Conservation (phyloP, 2,113 vertebrate genomes). For the Athene noctua region DNA sequence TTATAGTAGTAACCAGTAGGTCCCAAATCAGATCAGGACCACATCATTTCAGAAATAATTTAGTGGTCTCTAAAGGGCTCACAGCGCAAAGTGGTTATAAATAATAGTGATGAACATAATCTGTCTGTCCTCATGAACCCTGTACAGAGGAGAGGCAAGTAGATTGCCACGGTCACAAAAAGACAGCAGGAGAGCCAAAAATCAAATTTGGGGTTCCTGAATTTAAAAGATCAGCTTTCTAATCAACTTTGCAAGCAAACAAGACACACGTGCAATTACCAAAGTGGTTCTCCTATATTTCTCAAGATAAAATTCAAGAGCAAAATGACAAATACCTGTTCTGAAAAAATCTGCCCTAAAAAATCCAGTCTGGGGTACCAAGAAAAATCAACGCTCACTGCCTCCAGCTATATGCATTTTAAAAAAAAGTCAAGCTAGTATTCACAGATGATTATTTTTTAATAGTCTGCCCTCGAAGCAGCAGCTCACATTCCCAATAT, state of each 20-base stretch:
- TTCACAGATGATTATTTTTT: slow-evolving; percentile 17
- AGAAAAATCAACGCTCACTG: background rate
- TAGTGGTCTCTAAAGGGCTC: background rate
- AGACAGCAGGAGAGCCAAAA: background rate
- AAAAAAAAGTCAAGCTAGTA: background rate
- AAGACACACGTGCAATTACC: background rate
- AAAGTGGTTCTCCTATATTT: background rate
- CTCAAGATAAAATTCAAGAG: background rate
- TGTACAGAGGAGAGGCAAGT: background rate
- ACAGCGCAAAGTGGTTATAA: background rate
- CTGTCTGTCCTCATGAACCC: background rate
- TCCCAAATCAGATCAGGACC: background rate
- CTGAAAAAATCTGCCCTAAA: slow-evolving; percentile 4
- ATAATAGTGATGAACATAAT: background rate
- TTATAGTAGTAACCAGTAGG: background rate
- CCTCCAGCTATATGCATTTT: background rate
- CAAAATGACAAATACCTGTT: background rate
- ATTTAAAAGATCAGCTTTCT: background rate
- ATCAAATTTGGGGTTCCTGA: background rate
- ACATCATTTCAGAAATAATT: background rate
- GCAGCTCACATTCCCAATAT: background rate
- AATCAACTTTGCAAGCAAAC: background rate
- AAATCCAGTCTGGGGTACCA: background rate
- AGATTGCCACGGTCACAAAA: background rate
- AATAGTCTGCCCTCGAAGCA: slow-evolving; percentile 15